Base-by-base conservation (phyloP, 2,797 vertebrate species). In the Odontamblyopus rebecca region DNA sequence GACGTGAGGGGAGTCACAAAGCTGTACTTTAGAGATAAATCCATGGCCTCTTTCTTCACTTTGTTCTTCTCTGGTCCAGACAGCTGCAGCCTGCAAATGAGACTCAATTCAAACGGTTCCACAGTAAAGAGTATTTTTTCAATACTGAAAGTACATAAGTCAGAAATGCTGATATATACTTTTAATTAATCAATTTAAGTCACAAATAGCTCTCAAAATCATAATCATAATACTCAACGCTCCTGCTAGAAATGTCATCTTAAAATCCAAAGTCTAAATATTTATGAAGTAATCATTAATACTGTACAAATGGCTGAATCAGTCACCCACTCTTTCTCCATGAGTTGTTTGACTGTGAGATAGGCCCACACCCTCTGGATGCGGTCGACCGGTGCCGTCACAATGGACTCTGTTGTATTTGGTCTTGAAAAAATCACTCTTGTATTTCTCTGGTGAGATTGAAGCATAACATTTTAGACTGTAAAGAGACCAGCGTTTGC, bases 1-100 rank as follows among this genome's bases (percentile, higher is more conserved):
- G 95, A 95, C 19, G 94, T 95, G 56, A 92, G 91, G 0, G 93
- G 88, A 4, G 95, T 95, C 74, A 95, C 95, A 88, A 95, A 95
- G 73, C 71, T 85, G 74, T 94, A 94, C 70, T 92, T 93, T 29
- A 95, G 75, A 1, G 93, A 94, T 30, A 95, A 78, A 60, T 82
- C 60, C 79, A 94, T 78, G 32, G 85, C 83, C 66, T 89, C 81
- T 6, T 89, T 75, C 74, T 77, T 93, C 16, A 84, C 80, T 0
- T 74, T 73, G 41, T 90, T 69, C 79, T 92, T 90, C 64, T 90
- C 89, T 0, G 80, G 12, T 30, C 84, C 91, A 41, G 80, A 79
- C 15, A 91, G 73, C 61, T 78, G 79, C 77, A 95, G 16, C 74
- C 94, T 95, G 72, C 61, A 27, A 51, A 11, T 27, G 27, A 26